Percentiles rank a stretch among this genome's conserved stretches.
Evolutionary conservation across 2,113 vertebrate genomes (phyloP).

Genomic region (Panurus biarmicus): DNA sequence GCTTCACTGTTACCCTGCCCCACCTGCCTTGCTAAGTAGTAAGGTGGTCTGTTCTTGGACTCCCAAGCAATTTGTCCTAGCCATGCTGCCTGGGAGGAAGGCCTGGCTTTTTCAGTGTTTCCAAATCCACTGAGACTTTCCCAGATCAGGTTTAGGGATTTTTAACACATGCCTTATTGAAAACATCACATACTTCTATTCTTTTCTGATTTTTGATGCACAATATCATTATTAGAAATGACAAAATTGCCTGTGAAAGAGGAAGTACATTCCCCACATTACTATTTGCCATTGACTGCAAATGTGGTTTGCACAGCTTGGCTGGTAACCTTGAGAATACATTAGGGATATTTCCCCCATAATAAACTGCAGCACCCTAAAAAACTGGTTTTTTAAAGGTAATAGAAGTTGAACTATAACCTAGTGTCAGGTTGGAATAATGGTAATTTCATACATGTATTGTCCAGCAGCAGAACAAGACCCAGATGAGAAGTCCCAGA

Average conservation of each 20-base stretch:
- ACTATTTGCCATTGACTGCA: neutral
- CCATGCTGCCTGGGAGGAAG: neutral
- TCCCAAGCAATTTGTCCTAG: neutral
- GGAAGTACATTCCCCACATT: neutral
- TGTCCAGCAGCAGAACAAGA: neutral
- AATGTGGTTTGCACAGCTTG: neutral
- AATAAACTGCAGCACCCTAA: neutral
- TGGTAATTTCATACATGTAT: neutral
- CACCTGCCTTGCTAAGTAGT: neutral
- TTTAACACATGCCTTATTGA: neutral
- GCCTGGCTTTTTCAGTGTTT: neutral
- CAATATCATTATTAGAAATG: neutral
- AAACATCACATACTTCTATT: neutral
- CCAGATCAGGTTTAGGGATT: neutral
- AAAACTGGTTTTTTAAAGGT: neutral
- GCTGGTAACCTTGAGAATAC: neutral
- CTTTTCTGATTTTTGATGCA: neutral
- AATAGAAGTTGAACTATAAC: neutral
- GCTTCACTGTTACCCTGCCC: neutral
- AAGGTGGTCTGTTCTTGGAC: neutral
- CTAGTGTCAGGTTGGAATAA: neutral
- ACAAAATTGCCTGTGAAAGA: neutral
- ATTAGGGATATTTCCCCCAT: neutral
- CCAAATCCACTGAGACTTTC: neutral
- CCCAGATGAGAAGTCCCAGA: neutral